Evolutionary conservation across 2,888 invertebrate genomes (phyloP).

Genomic region (Drosophila robusta): DNA sequence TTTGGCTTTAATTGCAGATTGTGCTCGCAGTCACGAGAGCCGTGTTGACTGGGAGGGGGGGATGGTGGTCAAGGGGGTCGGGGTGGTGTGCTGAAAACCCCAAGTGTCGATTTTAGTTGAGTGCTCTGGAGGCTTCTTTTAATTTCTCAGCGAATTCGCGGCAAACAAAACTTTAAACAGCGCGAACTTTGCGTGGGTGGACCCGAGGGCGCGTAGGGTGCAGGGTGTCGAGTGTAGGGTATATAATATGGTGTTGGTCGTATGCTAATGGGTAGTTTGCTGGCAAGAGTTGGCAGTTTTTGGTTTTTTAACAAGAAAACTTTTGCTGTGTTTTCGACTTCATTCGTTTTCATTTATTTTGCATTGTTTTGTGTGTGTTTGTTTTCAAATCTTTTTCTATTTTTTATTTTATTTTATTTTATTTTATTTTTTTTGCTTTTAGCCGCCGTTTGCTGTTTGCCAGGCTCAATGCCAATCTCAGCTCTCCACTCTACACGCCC

Average conservation of each 20-base stretch:
- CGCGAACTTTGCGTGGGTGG: conserved; percentile 22
- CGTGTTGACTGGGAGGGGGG: not conserved
- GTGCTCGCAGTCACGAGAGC: conserved; percentile 6
- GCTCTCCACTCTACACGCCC: not conserved
- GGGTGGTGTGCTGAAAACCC: conserved; percentile 1
- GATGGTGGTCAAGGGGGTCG: not conserved
- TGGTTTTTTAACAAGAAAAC: conserved; percentile 66
- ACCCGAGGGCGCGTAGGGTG: too few species aligned
- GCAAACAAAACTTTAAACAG: conserved; percentile 46
- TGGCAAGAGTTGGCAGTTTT: conserved; percentile 42
- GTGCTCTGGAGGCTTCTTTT: conserved; percentile 45
- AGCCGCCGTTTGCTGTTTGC: not conserved
- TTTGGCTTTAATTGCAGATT: conserved; percentile 67
- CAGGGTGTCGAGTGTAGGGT: not conserved
- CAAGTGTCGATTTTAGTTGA: conserved; percentile 65
- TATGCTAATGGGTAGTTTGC: conserved; percentile 37
- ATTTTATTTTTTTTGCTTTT: conserved; percentile 4
- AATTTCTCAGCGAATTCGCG: conserved; percentile 37
- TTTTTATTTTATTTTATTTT: not conserved
- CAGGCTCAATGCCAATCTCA: conserved; percentile 23
- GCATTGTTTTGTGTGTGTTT: conserved; percentile 49
- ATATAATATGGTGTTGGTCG: not conserved
- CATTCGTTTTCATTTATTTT: conserved; percentile 68
- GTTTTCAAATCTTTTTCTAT: not conserved
- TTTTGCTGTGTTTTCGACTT: conserved; percentile 65